Conservation (phyloP, 2,797 vertebrate genomes). For the Tapera naevia region DNA sequence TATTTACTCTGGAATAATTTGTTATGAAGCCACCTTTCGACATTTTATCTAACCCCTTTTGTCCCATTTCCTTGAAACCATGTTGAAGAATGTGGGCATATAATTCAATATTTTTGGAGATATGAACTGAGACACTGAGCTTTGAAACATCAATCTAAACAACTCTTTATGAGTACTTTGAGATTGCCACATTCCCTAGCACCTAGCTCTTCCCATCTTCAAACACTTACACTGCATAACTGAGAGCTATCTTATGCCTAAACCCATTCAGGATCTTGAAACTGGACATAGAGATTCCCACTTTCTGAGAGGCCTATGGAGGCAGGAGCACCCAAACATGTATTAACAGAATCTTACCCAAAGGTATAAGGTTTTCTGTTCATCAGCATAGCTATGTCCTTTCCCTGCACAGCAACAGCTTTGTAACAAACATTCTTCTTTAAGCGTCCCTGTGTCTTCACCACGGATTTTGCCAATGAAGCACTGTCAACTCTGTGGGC, state of each 20-base stretch:
- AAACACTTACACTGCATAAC: background rate
- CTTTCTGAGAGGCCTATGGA: background rate
- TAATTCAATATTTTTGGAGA: background rate
- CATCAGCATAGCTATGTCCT: background rate
- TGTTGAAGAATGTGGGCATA: background rate
- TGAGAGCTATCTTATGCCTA: background rate
- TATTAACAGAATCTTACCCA: background rate
- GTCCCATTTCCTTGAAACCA: background rate
- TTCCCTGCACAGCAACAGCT: background rate
- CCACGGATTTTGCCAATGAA: constrained; percentile 8
- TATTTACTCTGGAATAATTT: background rate
- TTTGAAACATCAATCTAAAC: background rate
- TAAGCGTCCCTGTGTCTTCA: background rate
- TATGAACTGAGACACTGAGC: background rate
- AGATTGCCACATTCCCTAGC: background rate
- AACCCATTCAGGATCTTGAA: background rate
- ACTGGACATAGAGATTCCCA: fast-evolving
- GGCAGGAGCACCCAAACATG: fast-evolving
- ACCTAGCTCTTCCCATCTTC: background rate
- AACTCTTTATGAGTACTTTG: background rate
- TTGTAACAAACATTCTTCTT: background rate
- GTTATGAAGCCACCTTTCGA: background rate
- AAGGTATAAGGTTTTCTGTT: background rate
- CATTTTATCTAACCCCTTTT: background rate
- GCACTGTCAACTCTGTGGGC: background rate